Conservation (phyloP, 2,888 invertebrate genomes). For the Sceliomorpha sp. region DNA sequence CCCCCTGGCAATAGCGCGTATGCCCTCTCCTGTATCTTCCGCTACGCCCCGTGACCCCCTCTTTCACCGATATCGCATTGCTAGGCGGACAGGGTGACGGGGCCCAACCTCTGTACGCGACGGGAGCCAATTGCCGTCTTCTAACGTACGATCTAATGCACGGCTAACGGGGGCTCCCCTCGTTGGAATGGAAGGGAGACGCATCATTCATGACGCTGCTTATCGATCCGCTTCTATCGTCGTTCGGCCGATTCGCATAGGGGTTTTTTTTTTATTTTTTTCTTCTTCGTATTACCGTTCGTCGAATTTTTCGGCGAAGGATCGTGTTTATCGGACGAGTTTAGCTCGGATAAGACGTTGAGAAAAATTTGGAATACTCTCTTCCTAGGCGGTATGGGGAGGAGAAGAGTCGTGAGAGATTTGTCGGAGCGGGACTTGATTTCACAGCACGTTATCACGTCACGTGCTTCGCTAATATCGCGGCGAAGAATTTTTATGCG, state of each 20-base stretch:
- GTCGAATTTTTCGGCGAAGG: no score
- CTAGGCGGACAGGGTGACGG: constrained; percentile 69
- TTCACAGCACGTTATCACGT: no score
- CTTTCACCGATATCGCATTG: constrained; percentile 66
- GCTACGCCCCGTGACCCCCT: constrained; percentile 60
- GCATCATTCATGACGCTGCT: constrained; percentile 34
- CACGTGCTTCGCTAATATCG: no score
- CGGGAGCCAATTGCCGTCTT: constrained; percentile 75
- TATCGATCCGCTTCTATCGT: constrained; percentile 38
- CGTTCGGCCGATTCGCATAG: constrained; percentile 2
- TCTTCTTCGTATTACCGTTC: no score
- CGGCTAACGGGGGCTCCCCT: constrained; percentile 61
- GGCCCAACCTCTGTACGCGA: constrained; percentile 74
- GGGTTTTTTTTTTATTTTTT: neutral
- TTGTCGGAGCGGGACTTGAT: no score
- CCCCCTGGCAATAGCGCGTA: constrained; percentile 48
- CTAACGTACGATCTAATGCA: constrained; percentile 77
- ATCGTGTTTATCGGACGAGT: no score
- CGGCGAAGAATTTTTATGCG: no score
- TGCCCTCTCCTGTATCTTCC: constrained; percentile 45
- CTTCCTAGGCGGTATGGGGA: no score
- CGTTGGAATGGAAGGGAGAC: constrained; percentile 32
- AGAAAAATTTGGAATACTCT: no score
- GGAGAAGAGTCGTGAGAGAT: no score
- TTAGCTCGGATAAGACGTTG: no score